Base-by-base conservation (phyloP, 2,888 invertebrate genomes). In the Lissonota sp. region DNA sequence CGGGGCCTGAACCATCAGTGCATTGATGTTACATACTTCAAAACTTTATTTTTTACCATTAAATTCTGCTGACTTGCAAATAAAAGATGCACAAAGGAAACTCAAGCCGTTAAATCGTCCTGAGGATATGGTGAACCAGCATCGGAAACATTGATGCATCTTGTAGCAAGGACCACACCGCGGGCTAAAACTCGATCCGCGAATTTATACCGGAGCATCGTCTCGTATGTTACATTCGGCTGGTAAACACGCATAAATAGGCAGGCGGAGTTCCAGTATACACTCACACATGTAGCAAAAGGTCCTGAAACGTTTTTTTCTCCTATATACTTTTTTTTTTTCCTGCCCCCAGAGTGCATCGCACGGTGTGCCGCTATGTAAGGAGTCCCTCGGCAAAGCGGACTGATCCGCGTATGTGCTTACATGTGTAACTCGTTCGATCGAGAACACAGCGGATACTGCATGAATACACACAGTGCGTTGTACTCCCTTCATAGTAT, bases 171-270 rank as follows among this genome's bases (percentile, higher is more conserved):
- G 80, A 81, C 80, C 80, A 81, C 77, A 78, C 80, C 60, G 73
- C 39, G 40, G 73, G 63, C 73, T 51, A 58, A 39, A 55, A 44
- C 60, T 60, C 72, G 70, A 60, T 40, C 69, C 70, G 64, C 73
- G 60, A 81, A 81, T 81, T 81, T 81, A 81, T 81, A 62, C 67
- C 62, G 67, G 14, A 57, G 71, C 66, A 76, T 67, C 57, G 55
- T 72, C 46, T 64, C 64, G 64, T 63, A 51, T 70, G 58, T 77
- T 78, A 70, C 73, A 53, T 73, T 64, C 72, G 77, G 40, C 42
- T 60, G 66, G 60, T 81, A 70, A 26, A 81, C 73, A 64, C 73
- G 77, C 73, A 81, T 74, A 73, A 77, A 81, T 73, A 77, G 66
- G 60, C 57, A 62, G 39, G 64, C 57, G n/a, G n/a, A 64, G 37